Evolutionary conservation across 1,140 invertebrate species (phyloP).

Genomic region (Condylostylus longicornis): DNA sequence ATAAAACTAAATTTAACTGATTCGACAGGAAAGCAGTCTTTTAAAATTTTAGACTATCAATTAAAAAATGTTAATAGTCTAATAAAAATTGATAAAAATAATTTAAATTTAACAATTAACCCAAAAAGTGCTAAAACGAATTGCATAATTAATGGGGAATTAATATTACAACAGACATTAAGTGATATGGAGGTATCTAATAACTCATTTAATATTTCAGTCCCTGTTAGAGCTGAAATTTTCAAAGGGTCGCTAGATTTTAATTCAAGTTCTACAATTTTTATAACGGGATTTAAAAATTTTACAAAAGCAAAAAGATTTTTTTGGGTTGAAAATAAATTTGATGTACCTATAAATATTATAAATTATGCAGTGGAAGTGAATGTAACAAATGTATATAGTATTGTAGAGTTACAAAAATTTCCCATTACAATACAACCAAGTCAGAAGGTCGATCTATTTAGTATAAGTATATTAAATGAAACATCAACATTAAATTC

Average conservation of each 20-base stretch:
- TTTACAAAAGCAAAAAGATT: slow-evolving; percentile 28
- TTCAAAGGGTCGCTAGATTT: background rate
- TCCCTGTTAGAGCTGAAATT: background rate
- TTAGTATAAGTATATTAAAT: slow-evolving; percentile 15
- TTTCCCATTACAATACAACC: slow-evolving; percentile 15
- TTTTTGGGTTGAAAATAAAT: slow-evolving; percentile 53
- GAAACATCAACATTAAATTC: slow-evolving; percentile 14
- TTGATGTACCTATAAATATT: slow-evolving; percentile 51
- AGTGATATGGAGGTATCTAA: background rate
- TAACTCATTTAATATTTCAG: background rate
- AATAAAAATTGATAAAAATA: background rate
- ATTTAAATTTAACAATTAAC: background rate
- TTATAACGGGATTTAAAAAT: background rate
- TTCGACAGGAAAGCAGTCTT: slow-evolving; percentile 7
- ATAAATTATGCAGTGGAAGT: slow-evolving; percentile 46
- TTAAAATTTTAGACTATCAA: background rate
- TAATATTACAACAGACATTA: background rate
- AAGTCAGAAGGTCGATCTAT: slow-evolving; percentile 16
- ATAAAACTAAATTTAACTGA: slow-evolving; percentile 21
- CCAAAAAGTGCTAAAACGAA: background rate
- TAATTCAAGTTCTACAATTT: background rate
- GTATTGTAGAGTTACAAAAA: slow-evolving; percentile 40
- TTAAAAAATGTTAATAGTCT: background rate
- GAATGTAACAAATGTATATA: slow-evolving; percentile 37
- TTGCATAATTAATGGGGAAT: background rate